phyloP scores from a whole-genome alignment of 2,113 vertebrate species.

The Clarias batrachus region DNA sequence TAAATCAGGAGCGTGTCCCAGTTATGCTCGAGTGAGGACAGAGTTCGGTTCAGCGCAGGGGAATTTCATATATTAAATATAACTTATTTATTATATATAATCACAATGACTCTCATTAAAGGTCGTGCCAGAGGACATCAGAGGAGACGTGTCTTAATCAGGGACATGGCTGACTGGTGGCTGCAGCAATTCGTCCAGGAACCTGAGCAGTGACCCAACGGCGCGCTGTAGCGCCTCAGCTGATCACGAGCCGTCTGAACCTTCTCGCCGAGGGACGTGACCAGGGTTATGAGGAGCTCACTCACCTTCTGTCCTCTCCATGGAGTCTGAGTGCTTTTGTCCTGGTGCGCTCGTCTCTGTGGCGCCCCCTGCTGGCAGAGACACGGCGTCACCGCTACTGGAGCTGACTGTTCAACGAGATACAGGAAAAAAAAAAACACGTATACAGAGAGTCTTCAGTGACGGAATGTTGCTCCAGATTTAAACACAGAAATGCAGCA shows the following conservation, averaged over 20 bases:
- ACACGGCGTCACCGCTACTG: constrained; percentile 29
- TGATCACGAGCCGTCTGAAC: neutral
- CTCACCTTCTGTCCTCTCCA: constrained; percentile 61
- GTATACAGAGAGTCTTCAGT: neutral
- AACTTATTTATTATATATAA: too few species aligned
- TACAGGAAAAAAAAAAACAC: neutral
- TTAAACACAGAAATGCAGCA: neutral
- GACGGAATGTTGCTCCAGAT: neutral
- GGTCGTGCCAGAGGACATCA: too few species aligned
- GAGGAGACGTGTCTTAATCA: too few species aligned
- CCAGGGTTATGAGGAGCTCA: neutral
- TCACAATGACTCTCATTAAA: too few species aligned
- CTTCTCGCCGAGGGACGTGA: neutral
- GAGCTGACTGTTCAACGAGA: constrained; percentile 10
- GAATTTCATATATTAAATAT: too few species aligned
- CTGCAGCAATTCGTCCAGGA: too few species aligned
- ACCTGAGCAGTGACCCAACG: too few species aligned
- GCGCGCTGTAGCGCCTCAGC: neutral
- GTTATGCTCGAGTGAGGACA: too few species aligned
- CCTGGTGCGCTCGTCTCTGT: constrained; percentile 35
- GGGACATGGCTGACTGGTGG: too few species aligned
- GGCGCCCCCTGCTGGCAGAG: constrained; percentile 53
- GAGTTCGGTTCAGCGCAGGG: too few species aligned
- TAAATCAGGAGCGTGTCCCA: too few species aligned
- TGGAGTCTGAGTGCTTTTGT: constrained; percentile 59